Percentiles rank a stretch among this genome's conserved stretches.
Conservation (phyloP, 2,113 vertebrate species). For the Merops nubicus region DNA sequence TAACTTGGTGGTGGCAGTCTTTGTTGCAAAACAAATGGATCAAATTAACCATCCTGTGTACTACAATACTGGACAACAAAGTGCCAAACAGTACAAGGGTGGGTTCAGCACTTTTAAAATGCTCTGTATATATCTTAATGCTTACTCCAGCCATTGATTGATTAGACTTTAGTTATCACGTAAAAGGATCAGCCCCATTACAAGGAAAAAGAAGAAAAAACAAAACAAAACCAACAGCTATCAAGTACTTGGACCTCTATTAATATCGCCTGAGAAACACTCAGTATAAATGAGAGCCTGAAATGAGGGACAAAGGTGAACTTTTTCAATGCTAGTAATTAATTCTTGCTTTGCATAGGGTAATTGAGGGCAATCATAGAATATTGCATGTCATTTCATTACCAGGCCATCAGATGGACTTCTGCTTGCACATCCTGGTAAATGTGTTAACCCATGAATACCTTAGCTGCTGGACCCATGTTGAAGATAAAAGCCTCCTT, state of each 20-base stretch:
- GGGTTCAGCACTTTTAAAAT: slow-evolving; percentile 47
- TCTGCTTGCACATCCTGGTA: slow-evolving; percentile 47
- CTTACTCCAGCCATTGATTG: slow-evolving; percentile 30
- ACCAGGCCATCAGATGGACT: slow-evolving; percentile 74
- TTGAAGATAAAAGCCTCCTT: slow-evolving; percentile 19
- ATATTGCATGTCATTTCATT: slow-evolving; percentile 83
- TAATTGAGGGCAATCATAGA: slow-evolving; percentile 86
- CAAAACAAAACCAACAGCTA: too few species aligned
- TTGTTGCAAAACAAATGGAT: slow-evolving; percentile 59
- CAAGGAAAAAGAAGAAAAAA: background rate
- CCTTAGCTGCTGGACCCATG: background rate
- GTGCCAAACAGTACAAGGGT: background rate
- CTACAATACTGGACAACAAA: slow-evolving; percentile 31
- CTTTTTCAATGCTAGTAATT: slow-evolving; percentile 81
- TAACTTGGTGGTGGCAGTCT: slow-evolving; percentile 37
- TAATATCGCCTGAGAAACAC: slow-evolving; percentile 54
- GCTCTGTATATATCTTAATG: slow-evolving; percentile 14
- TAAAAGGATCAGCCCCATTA: slow-evolving; percentile 21
- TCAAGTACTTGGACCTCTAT: slow-evolving; percentile 58
- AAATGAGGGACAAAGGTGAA: slow-evolving; percentile 77
- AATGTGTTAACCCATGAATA: slow-evolving; percentile 66
- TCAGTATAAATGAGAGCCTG: slow-evolving; percentile 65
- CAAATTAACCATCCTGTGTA: slow-evolving; percentile 60
- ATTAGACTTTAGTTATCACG: slow-evolving; percentile 40
- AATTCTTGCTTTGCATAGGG: slow-evolving; percentile 84